Evolutionary conservation across 2,888 invertebrate species (phyloP), one percentile per base, ranked within the genome.

Genomic region (Alloscopus bannaensis): DNA sequence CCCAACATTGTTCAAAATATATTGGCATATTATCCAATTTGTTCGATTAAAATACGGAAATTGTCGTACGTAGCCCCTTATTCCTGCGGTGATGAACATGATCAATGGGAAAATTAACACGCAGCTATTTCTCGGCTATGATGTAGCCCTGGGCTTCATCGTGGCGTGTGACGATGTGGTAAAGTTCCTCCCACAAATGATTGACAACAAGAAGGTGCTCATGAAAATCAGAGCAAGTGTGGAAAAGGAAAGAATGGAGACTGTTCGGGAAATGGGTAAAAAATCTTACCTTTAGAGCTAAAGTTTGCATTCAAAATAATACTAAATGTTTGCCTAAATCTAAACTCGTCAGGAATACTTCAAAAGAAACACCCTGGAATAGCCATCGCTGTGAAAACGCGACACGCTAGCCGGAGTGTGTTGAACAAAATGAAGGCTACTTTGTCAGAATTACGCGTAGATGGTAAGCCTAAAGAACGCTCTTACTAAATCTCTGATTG

Each of bases 311-410:
- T n/a, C n/a, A n/a, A n/a, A n/a, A n/a, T n/a, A n/a, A n/a, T n/a
- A n/a, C n/a, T n/a, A n/a, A 52, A 8, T 22, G 4, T 52, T 4
- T 24, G 24, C 36, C 36, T 36, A n/a, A n/a, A n/a, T n/a, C n/a
- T 6, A 47, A 47, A 28, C 8, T 50, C 11, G 31, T 18, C 24
- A 84, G 85, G 85, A 16, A 81, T 91, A 36, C 87, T 92, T 0
- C 91, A 92, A 84, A 89, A 91, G 0, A 90, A 91, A 62, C 88
- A 91, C 1, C 91, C 91, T 0, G 91, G 91, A 90, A 91, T 92
- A 0, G 92, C 92, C 0, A 90, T 92, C 66, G 92, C 92, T 0
- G 91, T 92, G 65, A 92, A 92, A 87, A 92, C 92, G 0, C 88
- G 91, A 2, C 92, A 92, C 83, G 92, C 92, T 0, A 91, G 91